Evolutionary conservation across 1,140 invertebrate species (phyloP), one percentile per base, ranked within the genome.

Genomic region (Brachionus calyciflorus): DNA sequence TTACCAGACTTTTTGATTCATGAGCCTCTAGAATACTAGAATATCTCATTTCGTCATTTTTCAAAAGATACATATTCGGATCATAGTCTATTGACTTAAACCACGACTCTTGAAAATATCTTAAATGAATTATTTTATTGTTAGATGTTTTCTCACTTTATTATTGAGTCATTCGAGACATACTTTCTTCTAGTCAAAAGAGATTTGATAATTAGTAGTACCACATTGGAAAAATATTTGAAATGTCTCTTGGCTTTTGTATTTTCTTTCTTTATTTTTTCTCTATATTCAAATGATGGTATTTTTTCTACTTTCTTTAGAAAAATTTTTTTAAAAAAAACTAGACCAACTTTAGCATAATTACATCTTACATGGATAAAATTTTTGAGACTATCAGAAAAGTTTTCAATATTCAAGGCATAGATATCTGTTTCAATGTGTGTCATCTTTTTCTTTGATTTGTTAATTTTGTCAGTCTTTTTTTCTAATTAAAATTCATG

Each of bases 131-230:
- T 55, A 10, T 28, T 28, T 26, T 19, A 14, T 37, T 37, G 33
- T 37, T 37, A 9, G 33, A 9, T 37, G 9, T 5, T 5, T 37
- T 37, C 4, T 5, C 33, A 5, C n/a, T n/a, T n/a, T n/a, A n/a
- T n/a, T n/a, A n/a, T n/a, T n/a, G n/a, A n/a, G n/a, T 37, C 33
- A 5, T 3, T 37, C 4, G 33, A 37, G 9, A 37, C 33, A 51
- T 55, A 73, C 69, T 73, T 73, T 73, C 69, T 48, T 33, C 69
- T 73, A 10, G 51, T 73, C 24, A 73, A 73, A 7, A 73, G 26
- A 51, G 69, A 49, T 24, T 73, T 73, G 19, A 73, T 51, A 41
- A 73, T 55, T 30, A 51, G 17, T 24, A 73, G 69, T 26, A 73
- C 40, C 1, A 73, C 46, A 26, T 28, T 30, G 12, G 46, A 33